phyloP scores from a whole-genome alignment of 2,888 invertebrate genomes.

The Melanotus villosus region DNA sequence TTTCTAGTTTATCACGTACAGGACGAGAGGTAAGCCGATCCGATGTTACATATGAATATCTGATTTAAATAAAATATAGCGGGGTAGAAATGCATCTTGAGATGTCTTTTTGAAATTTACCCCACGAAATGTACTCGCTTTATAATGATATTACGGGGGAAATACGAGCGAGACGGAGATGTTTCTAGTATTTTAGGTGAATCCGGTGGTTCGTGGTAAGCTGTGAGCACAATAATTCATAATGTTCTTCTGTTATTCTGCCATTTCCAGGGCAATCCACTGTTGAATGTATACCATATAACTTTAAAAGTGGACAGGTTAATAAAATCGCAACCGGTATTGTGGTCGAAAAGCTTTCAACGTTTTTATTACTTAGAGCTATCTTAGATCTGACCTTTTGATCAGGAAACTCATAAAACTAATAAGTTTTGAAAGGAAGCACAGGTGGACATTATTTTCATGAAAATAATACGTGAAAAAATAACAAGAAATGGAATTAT shows the following conservation, averaged over 20 bases:
- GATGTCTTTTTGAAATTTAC: constrained; percentile 28
- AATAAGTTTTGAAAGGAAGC: no score
- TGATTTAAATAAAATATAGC: constrained; percentile 57
- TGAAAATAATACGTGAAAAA: no score
- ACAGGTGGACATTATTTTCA: no score
- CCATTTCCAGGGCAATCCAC: constrained; percentile 8
- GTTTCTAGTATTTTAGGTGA: background rate
- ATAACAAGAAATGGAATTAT: no score
- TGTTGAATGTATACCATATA: constrained; percentile 10
- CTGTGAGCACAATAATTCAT: constrained; percentile 15
- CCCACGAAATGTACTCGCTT: background rate
- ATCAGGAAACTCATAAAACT: no score
- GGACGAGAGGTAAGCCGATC: constrained; percentile 51
- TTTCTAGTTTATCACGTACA: constrained; percentile 50
- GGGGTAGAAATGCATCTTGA: constrained; percentile 41
- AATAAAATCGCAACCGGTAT: background rate
- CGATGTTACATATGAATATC: constrained; percentile 55
- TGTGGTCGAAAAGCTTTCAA: no score
- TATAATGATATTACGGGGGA: background rate
- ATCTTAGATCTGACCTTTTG: no score
- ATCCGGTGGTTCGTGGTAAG: background rate
- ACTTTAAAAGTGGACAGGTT: background rate
- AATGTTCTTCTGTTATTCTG: constrained; percentile 14
- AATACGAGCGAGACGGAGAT: constrained; percentile 3
- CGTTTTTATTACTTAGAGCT: no score